Conservation (phyloP, 2,113 vertebrate species). For the Corythoichthys intestinalis region DNA sequence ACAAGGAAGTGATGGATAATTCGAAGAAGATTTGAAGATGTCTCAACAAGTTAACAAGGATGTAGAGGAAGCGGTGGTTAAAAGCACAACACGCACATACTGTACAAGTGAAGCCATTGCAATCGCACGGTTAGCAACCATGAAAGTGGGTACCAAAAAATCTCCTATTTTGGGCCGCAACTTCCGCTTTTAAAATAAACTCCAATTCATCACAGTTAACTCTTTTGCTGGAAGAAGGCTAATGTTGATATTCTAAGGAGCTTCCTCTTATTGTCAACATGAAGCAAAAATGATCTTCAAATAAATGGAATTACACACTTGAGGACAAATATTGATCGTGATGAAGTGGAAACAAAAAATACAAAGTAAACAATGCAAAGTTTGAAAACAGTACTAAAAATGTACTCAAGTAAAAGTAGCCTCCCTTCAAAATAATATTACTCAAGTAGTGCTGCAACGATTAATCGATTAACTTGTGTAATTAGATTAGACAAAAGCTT, state of each 20-base stretch:
- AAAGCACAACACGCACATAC: background rate
- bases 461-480: no score
- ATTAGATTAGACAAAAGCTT: no score
- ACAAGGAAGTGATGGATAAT: constrained; percentile 69
- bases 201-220: background rate
- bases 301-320: background rate
- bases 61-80: constrained; percentile 35
- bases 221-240: background rate
- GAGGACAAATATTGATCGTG: background rate
- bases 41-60: constrained; percentile 64
- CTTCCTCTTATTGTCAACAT: background rate
- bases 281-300: background rate
- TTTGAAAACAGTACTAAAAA: background rate
- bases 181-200: background rate
- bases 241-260: background rate
- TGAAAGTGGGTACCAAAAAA: background rate
- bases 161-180: background rate
- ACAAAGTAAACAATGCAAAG: background rate
- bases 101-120: background rate
- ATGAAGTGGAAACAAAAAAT: background rate
- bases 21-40: constrained; percentile 72
- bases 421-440: no score
- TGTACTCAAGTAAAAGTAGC: no score
- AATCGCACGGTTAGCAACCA: background rate
- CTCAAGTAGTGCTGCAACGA: no score